Evolutionary conservation across 2,113 vertebrate genomes (phyloP).

Genomic region (Pseudonaja textilis): DNA sequence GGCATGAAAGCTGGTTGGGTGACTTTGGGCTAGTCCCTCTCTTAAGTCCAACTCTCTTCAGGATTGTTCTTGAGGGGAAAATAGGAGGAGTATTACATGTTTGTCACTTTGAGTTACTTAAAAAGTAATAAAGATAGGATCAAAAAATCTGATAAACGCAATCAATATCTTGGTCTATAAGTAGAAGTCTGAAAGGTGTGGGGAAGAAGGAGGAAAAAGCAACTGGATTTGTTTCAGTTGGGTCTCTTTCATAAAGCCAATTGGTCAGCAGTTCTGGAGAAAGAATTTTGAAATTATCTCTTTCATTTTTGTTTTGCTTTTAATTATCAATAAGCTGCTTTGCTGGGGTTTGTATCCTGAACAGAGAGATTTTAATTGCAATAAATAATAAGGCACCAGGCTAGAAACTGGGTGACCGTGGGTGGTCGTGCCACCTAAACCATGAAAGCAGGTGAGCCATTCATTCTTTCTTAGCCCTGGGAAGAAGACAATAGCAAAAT

Average conservation of each 20-base stretch:
- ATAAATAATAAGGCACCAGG: neutral
- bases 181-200: neutral
- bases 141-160: neutral
- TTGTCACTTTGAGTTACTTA: neutral
- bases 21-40: neutral
- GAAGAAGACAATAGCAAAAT: neutral
- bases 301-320: neutral
- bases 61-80: neutral
- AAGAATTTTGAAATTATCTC: neutral
- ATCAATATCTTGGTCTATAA: neutral
- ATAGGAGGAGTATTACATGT: neutral
- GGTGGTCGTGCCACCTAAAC: neutral
- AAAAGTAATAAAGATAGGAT: neutral
- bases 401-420: neutral
- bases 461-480: neutral
- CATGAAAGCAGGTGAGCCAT: neutral
- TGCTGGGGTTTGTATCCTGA: neutral
- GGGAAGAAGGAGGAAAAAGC: neutral
- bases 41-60: neutral
- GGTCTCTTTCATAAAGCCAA: neutral
- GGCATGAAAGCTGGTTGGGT: neutral
- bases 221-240: neutral
- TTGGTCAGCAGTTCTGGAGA: neutral
- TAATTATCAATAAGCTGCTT: neutral
- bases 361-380: neutral